Percentiles rank a stretch among this genome's conserved stretches.
phyloP scores from a whole-genome alignment of 2,888 invertebrate genomes.

The Gastrophysa polygoni region DNA sequence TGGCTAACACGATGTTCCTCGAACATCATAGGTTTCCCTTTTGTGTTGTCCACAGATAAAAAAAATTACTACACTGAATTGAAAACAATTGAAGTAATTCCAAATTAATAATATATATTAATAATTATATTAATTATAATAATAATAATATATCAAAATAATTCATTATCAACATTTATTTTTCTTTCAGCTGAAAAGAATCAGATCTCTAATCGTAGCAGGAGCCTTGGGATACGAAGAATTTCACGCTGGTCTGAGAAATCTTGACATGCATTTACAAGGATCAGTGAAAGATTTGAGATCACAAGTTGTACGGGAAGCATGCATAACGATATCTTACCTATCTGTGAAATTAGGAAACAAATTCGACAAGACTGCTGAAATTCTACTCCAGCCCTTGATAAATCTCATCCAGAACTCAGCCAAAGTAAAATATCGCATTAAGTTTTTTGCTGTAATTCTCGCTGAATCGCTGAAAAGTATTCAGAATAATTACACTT shows the following conservation, averaged over 20 bases:
- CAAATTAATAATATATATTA: too few relatives aligned
- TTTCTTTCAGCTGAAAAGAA: constrained; percentile 74
- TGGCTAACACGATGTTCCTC: too few relatives aligned
- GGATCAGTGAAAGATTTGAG: constrained; percentile 84
- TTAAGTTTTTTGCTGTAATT: too few relatives aligned
- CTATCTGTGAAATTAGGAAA: constrained; percentile 83
- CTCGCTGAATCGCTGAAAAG: too few relatives aligned
- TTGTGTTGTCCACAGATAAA: too few relatives aligned
- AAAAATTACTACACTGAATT: too few relatives aligned
- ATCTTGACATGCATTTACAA: constrained; percentile 80
- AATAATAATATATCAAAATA: background rate
- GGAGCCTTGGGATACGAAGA: constrained; percentile 75
- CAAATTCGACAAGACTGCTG: constrained; percentile 85
- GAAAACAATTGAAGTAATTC: too few relatives aligned
- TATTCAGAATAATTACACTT: too few relatives aligned
- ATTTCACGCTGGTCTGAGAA: constrained; percentile 78
- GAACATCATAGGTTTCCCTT: too few relatives aligned
- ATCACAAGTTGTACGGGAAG: constrained; percentile 93
- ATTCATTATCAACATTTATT: background rate
- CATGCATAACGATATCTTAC: constrained; percentile 93
- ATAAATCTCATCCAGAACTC: constrained; percentile 94
- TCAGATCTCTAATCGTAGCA: constrained; percentile 82
- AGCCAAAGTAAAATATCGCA: constrained; percentile 74
- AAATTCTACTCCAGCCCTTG: constrained; percentile 80
- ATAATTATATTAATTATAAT: too few relatives aligned